Base-by-base conservation (phyloP, 2,888 invertebrate species). In the Caenorhabditis sp. region DNA sequence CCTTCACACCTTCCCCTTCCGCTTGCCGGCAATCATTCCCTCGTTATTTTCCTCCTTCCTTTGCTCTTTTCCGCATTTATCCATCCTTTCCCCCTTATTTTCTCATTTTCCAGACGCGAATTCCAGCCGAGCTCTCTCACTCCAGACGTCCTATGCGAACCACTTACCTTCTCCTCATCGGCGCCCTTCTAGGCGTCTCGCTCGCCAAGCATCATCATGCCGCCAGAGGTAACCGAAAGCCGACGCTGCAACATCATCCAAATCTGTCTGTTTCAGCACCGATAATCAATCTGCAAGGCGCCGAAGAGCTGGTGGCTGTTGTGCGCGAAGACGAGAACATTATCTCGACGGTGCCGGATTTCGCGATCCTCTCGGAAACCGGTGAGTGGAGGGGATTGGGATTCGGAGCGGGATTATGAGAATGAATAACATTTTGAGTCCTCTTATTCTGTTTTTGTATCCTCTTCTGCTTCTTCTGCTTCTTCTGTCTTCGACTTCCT, bases 251-350 rank as follows among this genome's bases (percentile, higher is more conserved):
- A n/a, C 50, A 18, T 62, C 24, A 20, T 47, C 37, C n/a, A n/a
- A n/a, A n/a, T n/a, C n/a, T 35, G 51, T 47, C 15, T 32, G 40
- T 71, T 71, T 61, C 84, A 87, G 89, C 82, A 9, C 91, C 91
- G 13, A 86, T 90, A 28, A 88, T 91, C 80, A 87, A 91, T 61
- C 76, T 90, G 55, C 85, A 85, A 74, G 91, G 90, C 58, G 91
- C 90, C 26, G 91, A 91, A 28, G 83, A 72, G 74, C 69, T 89
- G 15, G 81, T 87, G 15, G 90, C 88, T n/a, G 80, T 84, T 47
- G 83, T 90, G 35, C 84, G 89, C 11, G 90, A 91, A 69, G 90
- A 91, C 70, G 89, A 91, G 67, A 85, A 84, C 44, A 80, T 88
- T 22, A 88, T 91, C 61, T 85, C 83, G 53, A 86, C 91, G 6